Evolutionary conservation across 2,888 invertebrate genomes (phyloP), one percentile per base, ranked within the genome.

Genomic region (Pristionchus fissidentatus): DNA sequence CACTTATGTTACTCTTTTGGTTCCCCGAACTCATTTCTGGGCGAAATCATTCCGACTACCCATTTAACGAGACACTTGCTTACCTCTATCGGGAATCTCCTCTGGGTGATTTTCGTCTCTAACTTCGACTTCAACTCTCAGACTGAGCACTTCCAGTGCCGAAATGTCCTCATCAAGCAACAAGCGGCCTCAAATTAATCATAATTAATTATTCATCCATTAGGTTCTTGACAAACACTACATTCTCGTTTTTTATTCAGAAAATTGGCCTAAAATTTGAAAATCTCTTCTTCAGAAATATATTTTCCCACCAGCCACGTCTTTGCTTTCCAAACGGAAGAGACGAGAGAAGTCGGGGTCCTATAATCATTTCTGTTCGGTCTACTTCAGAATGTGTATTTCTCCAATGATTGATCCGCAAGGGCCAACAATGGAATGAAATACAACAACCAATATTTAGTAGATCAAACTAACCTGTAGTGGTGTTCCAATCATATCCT

Each of bases 401-500:
- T 13, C n/a, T n/a, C n/a, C n/a, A n/a, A n/a, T n/a, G n/a, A n/a
- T 55, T 55, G 10, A 13, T 55, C 55, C 55, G 60, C 26, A 60
- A 60, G n/a, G n/a, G 10, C 22, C 13, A 29, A 1, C 4, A 60
- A 10, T 29, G 32, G 7, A 29, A 26, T 10, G 10, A 52, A 52
- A 22, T 52, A 15, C n/a, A 22, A n/a, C 52, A 52, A 3, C 15
- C 19, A 22, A 22, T 52, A 4, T 3, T 52, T 22, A 52, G 3
- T 52, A 13, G 4, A 62, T 26, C 4, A 10, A 26, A 32, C 7
- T 26, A 26, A 81, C 81, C 35, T 81, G 81, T 2, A 81, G 46
- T 22, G 62, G 62, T 13, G 70, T 83, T 8, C 83, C 83, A 19
- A 73, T 83, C 83, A 83, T 49, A 29, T 83, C 83, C 49, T 70